These are phyloP conservation scores for Pteropus rufus DNA, from an alignment of 2,797 vertebrate genomes.

Conservation along the genomic window DNA sequence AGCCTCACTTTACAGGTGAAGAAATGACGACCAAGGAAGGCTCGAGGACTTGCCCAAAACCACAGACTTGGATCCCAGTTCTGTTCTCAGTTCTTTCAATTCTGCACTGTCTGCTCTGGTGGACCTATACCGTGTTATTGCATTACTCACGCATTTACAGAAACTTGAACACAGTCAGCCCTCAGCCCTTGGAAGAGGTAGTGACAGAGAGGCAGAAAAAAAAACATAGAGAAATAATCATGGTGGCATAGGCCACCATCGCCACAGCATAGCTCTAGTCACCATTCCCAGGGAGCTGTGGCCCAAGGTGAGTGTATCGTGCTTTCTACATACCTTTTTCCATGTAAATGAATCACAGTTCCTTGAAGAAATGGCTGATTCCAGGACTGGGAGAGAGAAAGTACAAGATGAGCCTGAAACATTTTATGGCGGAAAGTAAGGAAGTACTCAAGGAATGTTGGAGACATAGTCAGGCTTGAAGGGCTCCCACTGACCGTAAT, in stretches of 20 bases:
- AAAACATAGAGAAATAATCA: not conserved
- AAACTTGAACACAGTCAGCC: not conserved
- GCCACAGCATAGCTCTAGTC: not conserved
- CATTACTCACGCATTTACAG: rapidly evolving
- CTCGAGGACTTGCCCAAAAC: not conserved
- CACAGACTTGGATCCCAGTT: not conserved
- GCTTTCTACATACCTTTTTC: not conserved
- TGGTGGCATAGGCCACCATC: not conserved
- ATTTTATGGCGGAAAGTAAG: not conserved
- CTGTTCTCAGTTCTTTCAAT: not conserved
- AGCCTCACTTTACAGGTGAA: not conserved
- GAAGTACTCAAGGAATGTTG: not conserved
- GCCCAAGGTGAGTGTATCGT: rapidly evolving
- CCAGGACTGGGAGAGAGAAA: not conserved
- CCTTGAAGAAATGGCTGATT: not conserved
- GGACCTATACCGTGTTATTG: rapidly evolving
- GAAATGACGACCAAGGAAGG: not conserved
- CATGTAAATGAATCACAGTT: not conserved
- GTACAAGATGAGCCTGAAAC: not conserved
- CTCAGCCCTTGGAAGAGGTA: not conserved
- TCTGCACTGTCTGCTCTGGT: not conserved
- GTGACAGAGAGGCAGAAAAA: not conserved
- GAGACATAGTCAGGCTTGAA: not conserved
- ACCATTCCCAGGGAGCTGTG: not conserved
- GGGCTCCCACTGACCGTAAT: not conserved